Base-by-base conservation (phyloP, 2,797 vertebrate genomes). In the Rhabdophis nuchalis region DNA sequence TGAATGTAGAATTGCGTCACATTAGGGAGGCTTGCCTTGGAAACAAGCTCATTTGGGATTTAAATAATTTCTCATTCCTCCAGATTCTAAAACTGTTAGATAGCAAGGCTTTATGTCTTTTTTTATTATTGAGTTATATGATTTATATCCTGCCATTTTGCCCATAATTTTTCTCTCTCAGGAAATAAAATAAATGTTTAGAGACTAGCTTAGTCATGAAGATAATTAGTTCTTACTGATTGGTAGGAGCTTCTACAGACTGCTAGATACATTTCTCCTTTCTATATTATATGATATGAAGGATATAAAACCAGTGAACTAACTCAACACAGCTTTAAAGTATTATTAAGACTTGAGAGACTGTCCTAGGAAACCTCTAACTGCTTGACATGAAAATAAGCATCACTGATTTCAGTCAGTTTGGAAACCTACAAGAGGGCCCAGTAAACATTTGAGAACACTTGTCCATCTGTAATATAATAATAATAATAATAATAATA, bases 11-110 rank as follows among this genome's bases (percentile, higher is more conserved):
- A 93, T 27, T 93, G 93, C 93, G 29, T 52, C 0, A 86, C 32
- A 94, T 93, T 92, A 1, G 46, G 27, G 18, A 91, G 93, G 58
- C 52, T 52, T 90, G 32, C 16, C 54, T 90, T 64, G 94, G 95
- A 88, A 94, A 93, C 87, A 95, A 72, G 61, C 23, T 88, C 46
- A 88, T 54, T 95, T 95, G 61, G 23, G 50, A 92, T 93, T 93
- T 61, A 92, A 68, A 54, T 88, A 56, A 0, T 86, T 90, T 93
- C 56, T 89, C 57, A 46, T 85, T 89, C 94, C 92, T 85, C 46
- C 54, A 91, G 14, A 60, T 50, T 85, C 11, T 85, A 87, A 1
- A 0, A 82, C 87, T 95, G 11, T 5, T 85, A 82, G 41, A 36
- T 46, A 1, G n/a, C 91, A n/a, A 41, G 89, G 20, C 18, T 92